Evolutionary conservation across 2,797 vertebrate species (phyloP).

Genomic region (Pogonophryne albipinna): DNA sequence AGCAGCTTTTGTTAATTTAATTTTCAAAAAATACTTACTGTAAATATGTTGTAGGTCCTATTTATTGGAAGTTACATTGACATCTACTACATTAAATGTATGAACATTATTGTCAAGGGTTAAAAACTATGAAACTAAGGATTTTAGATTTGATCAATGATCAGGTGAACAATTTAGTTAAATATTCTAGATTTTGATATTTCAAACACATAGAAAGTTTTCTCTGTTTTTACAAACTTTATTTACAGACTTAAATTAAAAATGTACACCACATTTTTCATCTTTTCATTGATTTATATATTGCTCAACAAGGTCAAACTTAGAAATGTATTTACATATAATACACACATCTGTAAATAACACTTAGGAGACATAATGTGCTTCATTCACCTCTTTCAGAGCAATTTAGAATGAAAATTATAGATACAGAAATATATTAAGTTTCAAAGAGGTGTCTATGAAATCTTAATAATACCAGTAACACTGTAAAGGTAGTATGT

Average conservation of each 20-base stretch:
- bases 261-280: slow-evolving; percentile 26
- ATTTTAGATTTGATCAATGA: neutral
- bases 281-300: slow-evolving; percentile 25
- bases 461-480: slow-evolving; percentile 4
- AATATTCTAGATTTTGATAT: neutral
- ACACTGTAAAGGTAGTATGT: slow-evolving; percentile 11
- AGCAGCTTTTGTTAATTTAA: neutral
- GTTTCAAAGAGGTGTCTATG: slow-evolving; percentile 2
- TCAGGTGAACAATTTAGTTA: too few relatives aligned
- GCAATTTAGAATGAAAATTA: slow-evolving; percentile 42
- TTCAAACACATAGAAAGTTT: neutral
- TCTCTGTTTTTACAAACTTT: slow-evolving; percentile 47
- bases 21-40: neutral
- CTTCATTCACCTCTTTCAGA: slow-evolving; percentile 23
- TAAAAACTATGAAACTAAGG: neutral
- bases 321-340: slow-evolving; percentile 59
- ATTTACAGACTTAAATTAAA: slow-evolving; percentile 56
- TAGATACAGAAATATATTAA: slow-evolving; percentile 22
- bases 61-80: neutral
- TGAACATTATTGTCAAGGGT: neutral
- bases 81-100: neutral
- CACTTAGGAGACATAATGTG: neutral
- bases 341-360: slow-evolving; percentile 51
- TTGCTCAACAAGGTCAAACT: slow-evolving; percentile 6
- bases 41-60: neutral